Conservation (phyloP, 2,888 invertebrate genomes). For the Drosophila robusta region DNA sequence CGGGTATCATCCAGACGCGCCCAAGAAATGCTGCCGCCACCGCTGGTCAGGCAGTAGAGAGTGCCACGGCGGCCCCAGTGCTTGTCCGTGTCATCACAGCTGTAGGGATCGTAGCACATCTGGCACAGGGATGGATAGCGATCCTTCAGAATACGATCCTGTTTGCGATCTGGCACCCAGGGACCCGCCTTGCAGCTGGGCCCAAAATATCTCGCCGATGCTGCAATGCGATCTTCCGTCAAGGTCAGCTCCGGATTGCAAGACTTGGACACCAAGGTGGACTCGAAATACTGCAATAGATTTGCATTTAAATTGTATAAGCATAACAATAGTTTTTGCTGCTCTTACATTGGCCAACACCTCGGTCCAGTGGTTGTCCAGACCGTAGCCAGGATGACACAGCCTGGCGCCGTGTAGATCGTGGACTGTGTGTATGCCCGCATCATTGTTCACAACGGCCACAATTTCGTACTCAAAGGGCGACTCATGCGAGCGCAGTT, state of each 20-base stretch:
- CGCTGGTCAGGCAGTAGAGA: slow-evolving; percentile 91
- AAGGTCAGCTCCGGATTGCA: slow-evolving; percentile 90
- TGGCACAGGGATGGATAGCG: slow-evolving; percentile 90
- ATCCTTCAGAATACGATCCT: slow-evolving; percentile 88
- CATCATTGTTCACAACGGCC: slow-evolving; percentile 88
- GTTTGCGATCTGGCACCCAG: slow-evolving; percentile 89
- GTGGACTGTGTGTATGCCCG: slow-evolving; percentile 87
- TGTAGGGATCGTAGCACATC: slow-evolving; percentile 88
- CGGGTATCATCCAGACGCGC: slow-evolving; percentile 89
- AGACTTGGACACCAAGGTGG: slow-evolving; percentile 89
- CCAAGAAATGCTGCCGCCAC: slow-evolving; percentile 93
- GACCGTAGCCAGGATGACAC: slow-evolving; percentile 93
- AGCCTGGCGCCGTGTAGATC: slow-evolving; percentile 89
- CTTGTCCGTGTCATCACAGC: slow-evolving; percentile 89
- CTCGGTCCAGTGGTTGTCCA: slow-evolving; percentile 90
- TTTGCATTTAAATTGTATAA: background rate
- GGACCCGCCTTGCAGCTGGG: slow-evolving; percentile 94
- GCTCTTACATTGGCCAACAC: slow-evolving; percentile 90
- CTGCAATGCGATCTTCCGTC: slow-evolving; percentile 91
- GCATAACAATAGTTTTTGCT: background rate
- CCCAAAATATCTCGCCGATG: slow-evolving; percentile 91
- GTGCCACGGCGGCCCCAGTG: slow-evolving; percentile 94
- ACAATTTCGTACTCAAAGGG: slow-evolving; percentile 88
- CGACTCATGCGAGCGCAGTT: slow-evolving; percentile 87
- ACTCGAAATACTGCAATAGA: slow-evolving; percentile 89